Evolutionary conservation across 2,888 invertebrate species (phyloP), one percentile per base, ranked within the genome.

Genomic region (Lordiphosa fenestrarum): DNA sequence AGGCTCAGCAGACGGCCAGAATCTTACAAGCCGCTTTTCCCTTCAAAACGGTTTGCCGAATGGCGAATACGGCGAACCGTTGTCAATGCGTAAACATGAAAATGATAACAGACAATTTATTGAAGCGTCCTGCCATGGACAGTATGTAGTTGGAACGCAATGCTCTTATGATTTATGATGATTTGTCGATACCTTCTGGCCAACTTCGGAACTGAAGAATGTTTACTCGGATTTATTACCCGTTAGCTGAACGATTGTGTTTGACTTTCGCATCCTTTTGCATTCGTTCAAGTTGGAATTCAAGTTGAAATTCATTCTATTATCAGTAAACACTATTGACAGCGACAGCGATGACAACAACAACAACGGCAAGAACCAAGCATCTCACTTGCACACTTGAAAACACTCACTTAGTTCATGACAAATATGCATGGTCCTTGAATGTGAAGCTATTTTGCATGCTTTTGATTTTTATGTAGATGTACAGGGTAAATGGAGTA

Each of bases 31-130:
- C 71, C 55, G 67, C 64, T 66, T 75, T 73, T 44, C 65, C 54
- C 49, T 50, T 57, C 66, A 52, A 40, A 71, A 48, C 60, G 63
- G 56, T 19, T 68, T 66, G 68, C 64, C 66, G 58, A 69, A 69
- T 62, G 33, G 13, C n/a, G 23, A 19, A 30, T 13, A 21, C 58
- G 15, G 15, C 42, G 55, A 54, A 81, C 76, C 80, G 69, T 75
- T 71, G 70, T 80, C 82, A 80, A 75, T 82, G 64, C 53, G 61
- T 58, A 73, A 82, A 82, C 71, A 80, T 78, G 78, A 82, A 82
- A 80, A 80, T 78, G 80, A 82, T 82, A 82, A 80, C 80, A 65
- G 80, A 76, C 82, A 82, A 80, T 80, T 80, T 80, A 80, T 82
- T 76, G 76, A 55, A 70, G 80, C 78, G 67, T 68, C 68, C 61